Percentiles rank a stretch among this genome's conserved stretches.
phyloP scores from a whole-genome alignment of 2,888 invertebrate species.

The Synanthedon myopaeformis region DNA sequence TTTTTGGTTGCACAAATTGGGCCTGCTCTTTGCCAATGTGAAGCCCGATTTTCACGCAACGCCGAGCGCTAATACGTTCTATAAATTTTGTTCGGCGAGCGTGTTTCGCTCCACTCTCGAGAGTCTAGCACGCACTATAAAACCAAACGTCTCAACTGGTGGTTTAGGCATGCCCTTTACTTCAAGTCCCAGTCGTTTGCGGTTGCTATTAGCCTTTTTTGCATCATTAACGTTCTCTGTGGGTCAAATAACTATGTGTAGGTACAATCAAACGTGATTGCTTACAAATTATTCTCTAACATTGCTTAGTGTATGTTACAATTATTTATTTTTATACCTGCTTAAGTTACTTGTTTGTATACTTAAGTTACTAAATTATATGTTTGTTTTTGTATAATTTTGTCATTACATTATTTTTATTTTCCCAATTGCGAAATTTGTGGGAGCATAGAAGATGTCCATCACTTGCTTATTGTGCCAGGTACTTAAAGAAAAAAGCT shows the following conservation, averaged over 20 bases:
- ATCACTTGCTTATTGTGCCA: too few species aligned
- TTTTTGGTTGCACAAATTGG: slow-evolving; percentile 59
- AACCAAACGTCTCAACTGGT: background rate
- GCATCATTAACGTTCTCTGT: background rate
- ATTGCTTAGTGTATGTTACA: too few species aligned
- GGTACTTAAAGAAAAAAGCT: too few species aligned
- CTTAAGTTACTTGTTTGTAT: too few species aligned
- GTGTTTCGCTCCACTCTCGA: background rate
- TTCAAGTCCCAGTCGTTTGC: background rate
- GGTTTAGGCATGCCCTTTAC: background rate
- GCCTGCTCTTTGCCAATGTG: slow-evolving; percentile 51
- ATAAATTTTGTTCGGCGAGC: slow-evolving; percentile 28
- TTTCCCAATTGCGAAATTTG: too few species aligned
- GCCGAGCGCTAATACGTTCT: slow-evolving; percentile 44
- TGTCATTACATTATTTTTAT: too few species aligned
- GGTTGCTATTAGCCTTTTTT: background rate
- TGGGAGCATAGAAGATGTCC: too few species aligned
- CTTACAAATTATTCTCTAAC: too few species aligned
- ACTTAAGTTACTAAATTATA: too few species aligned
- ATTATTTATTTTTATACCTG: too few species aligned
- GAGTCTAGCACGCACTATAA: background rate
- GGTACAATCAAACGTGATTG: too few species aligned
- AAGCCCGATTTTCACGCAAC: slow-evolving; percentile 58
- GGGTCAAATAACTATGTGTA: background rate
- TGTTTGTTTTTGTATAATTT: too few species aligned